A percentile compares a stretch with the other conserved stretches of the same genome.
Conservation (phyloP, 2,797 vertebrate species). For the Aeoliscus strigatus region DNA sequence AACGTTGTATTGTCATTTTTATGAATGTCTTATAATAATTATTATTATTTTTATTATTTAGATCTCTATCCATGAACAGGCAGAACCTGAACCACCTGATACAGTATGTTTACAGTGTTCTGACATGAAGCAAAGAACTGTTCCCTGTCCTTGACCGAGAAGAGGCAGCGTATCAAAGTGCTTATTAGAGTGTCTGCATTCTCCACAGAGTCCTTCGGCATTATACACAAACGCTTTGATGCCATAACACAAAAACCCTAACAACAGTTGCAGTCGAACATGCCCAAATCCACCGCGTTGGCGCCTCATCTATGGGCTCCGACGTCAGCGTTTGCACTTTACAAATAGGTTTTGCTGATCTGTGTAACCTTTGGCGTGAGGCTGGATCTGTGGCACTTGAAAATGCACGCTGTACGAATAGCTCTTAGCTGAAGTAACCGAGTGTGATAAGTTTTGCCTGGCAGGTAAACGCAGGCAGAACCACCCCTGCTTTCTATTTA, state of each 20-base stretch:
- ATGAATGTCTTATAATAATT: too few relatives aligned
- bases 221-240: slow-evolving; percentile 28
- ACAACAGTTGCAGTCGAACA: slow-evolving; percentile 17
- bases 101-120: neutral
- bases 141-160: slow-evolving; percentile 11
- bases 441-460: slow-evolving; percentile 61
- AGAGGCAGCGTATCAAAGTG: slow-evolving; percentile 25
- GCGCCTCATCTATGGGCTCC: slow-evolving; percentile 22
- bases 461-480: slow-evolving; percentile 53
- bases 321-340: slow-evolving; percentile 50
- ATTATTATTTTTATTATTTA: too few relatives aligned
- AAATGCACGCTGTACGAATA: slow-evolving; percentile 22
- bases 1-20: too few relatives aligned
- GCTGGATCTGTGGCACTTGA: slow-evolving; percentile 45
- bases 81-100: neutral
- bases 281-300: slow-evolving; percentile 31
- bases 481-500: slow-evolving; percentile 49
- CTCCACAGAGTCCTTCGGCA: slow-evolving; percentile 30
- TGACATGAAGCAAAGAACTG: slow-evolving; percentile 2
- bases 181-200: slow-evolving; percentile 26
- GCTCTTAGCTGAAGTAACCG: slow-evolving; percentile 56
- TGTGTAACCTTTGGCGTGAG: slow-evolving; percentile 49
- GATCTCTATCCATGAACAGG: too few relatives aligned
- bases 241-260: slow-evolving; percentile 24
- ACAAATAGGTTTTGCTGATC: slow-evolving; percentile 45